Base-by-base conservation (phyloP, 1,140 invertebrate genomes). In the Dufourea novaeangliae region DNA sequence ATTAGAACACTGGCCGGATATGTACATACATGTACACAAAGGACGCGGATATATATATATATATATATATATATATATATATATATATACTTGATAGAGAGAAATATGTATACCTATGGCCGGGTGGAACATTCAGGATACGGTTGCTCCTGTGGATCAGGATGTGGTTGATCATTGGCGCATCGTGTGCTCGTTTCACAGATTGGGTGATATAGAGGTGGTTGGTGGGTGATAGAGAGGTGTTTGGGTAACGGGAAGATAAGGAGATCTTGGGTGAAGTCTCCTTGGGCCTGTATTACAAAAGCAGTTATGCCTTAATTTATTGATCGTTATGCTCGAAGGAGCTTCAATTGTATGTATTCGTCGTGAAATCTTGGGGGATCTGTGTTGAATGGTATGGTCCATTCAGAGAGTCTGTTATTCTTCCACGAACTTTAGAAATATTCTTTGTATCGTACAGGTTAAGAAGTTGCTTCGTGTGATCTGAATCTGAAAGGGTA, bases 11-110 rank as follows among this genome's bases (percentile, higher is more conserved):
- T 14, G 57, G n/a, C 50, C 22, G 57, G 64, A n/a, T 59, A 72
- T 39, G 56, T n/a, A 76, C 11, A 66, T 46, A 44, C 34, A 17
- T 14, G 46, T 1, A 44, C 56, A 72, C 41, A 29, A 17, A 67
- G 12, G 32, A 39, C n/a, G 44, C 20, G 27, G 10, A 14, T 17
- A 27, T 17, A 32, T 17, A 46, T 10, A n/a, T 25, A 5, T 10
- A 41, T n/a, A 25, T n/a, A n/a, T n/a, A n/a, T n/a, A n/a, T n/a
- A n/a, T n/a, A n/a, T n/a, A n/a, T n/a, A n/a, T n/a, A n/a, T n/a
- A n/a, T n/a, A n/a, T n/a, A n/a, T 46, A 56, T 14, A 80, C 34
- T 29, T 25, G 62, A 70, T 72, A 82, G 75, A 82, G 37, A 39
- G 22, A 34, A n/a, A n/a, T n/a, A n/a, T n/a, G n/a, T 10, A 50